A percentile compares a stretch with the other conserved stretches of the same genome.
These are phyloP conservation scores for Liparis tanakae DNA, from an alignment of 2,797 vertebrate genomes.

Conservation along the genomic window DNA sequence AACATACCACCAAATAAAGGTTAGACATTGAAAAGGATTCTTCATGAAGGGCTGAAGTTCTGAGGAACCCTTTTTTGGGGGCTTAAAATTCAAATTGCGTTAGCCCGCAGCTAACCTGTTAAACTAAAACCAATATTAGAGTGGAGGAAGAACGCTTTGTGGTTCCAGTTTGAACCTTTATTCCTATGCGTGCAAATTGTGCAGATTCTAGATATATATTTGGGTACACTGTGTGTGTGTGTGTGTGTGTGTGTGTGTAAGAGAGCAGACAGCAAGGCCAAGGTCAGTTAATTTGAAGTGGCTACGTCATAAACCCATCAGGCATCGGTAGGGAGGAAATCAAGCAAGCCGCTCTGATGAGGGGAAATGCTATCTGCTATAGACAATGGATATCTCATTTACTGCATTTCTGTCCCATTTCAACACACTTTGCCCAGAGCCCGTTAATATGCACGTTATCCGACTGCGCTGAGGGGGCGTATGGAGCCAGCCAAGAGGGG, in stretches of 20 bases:
- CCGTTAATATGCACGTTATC: conserved; percentile 80
- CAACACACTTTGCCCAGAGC: conserved; percentile 77
- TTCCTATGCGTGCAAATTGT: background rate
- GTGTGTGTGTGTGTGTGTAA: conserved; percentile 11
- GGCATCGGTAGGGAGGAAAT: conserved; percentile 71
- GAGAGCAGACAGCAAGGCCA: conserved; percentile 44
- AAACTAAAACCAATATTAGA: background rate
- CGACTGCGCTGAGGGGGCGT: conserved; percentile 54
- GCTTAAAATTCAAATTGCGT: background rate
- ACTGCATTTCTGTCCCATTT: conserved; percentile 81
- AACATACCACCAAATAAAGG: background rate
- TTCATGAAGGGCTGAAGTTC: too few species aligned
- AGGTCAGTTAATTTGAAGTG: conserved; percentile 76
- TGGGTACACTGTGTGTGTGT: conserved; percentile 1
- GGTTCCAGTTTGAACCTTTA: background rate
- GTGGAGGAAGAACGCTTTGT: background rate
- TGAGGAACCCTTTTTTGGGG: background rate
- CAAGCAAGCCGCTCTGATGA: conserved; percentile 75
- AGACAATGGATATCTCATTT: conserved; percentile 82
- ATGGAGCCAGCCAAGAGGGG: conserved; percentile 22
- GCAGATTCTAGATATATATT: background rate
- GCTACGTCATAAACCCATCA: conserved; percentile 77
- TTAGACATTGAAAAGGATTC: too few species aligned
- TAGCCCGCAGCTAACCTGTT: background rate
- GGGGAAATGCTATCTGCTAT: conserved; percentile 77